These are phyloP conservation scores for Synergus gifuensis DNA, from an alignment of 2,888 invertebrate genomes.

Conservation along the genomic window DNA sequence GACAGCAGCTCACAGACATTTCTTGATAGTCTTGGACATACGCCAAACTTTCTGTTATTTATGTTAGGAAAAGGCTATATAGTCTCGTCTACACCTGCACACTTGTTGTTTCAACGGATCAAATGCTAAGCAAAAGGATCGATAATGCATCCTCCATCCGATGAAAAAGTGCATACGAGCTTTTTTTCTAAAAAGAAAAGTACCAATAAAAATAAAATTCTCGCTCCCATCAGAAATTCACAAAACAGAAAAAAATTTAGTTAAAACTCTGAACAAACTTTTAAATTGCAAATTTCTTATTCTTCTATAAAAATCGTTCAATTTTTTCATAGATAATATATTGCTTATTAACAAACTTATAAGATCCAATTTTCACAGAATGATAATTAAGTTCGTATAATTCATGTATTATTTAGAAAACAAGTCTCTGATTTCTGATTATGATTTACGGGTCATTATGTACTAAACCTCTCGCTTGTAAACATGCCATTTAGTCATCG, in stretches of 20 bases:
- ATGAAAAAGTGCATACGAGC: slow-evolving; percentile 15
- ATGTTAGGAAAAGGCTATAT: slow-evolving; percentile 26
- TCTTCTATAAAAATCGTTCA: no score
- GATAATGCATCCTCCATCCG: slow-evolving; percentile 20
- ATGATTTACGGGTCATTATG: slow-evolving; percentile 32
- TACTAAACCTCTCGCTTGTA: slow-evolving; percentile 21
- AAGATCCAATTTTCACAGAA: background rate
- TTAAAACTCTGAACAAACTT: background rate
- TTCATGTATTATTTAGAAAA: slow-evolving; percentile 1
- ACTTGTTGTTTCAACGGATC: slow-evolving; percentile 40
- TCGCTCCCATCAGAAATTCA: background rate
- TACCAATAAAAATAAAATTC: background rate
- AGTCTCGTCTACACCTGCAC: slow-evolving; percentile 34
- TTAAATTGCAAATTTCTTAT: background rate
- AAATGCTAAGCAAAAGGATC: slow-evolving; percentile 33
- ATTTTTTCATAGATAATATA: no score
- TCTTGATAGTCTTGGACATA: slow-evolving; percentile 34
- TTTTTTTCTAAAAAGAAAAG: background rate
- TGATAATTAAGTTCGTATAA: background rate
- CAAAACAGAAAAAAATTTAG: background rate
- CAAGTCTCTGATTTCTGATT: slow-evolving; percentile 35
- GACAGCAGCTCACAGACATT: slow-evolving; percentile 22
- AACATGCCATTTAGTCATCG: slow-evolving; percentile 30
- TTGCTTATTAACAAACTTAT: background rate
- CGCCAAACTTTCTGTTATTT: slow-evolving; percentile 40